Evolutionary conservation across 2,113 vertebrate genomes (phyloP), one percentile per base, ranked within the genome.

Genomic region (Brachionichthys hirsutus): DNA sequence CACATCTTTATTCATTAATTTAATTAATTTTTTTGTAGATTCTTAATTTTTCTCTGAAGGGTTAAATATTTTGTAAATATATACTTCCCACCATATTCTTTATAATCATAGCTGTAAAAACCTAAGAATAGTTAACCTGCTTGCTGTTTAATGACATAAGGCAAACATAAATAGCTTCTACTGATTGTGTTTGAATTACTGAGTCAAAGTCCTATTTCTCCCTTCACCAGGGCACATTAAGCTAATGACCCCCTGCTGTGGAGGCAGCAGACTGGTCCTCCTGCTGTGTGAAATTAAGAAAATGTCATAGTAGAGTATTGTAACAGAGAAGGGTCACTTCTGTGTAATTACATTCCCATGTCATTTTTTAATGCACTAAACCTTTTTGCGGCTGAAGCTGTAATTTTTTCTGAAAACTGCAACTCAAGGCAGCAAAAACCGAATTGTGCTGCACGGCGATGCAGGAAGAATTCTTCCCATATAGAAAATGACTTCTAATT

Each of bases 191-290:
- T 66, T 70, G 54, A 53, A 57, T 59, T 66, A 57, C 44, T 55
- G 68, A 54, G 50, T 45, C 36, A 35, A 58, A 24, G 42, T 72
- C 50, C 43, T 43, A 35, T 53, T 19, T 57, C n/a, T 6, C 18
- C 45, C 62, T 64, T 73, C 49, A 70, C 17, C 46, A 52, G 45
- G 56, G 54, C 38, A 58, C 65, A 66, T 15, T 58, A 63, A 73
- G 64, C 49, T 71, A 81, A 81, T 77, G 46, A 70, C 53, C 69
- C 54, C 73, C 69, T 15, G 17, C 70, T 69, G 57, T 53, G 73
- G 9, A 46, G 44, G 48, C 70, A 55, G 63, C 47, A 42, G 22
- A 43, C 46, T 34, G 41, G 49, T 48, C 10, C 24, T 63, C 56
- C 60, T 4, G 57, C 69, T 63, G 60, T 19, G 67, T 34, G 55